Evolutionary conservation across 2,888 invertebrate genomes (phyloP).

Genomic region (Palloptera scutellata): DNA sequence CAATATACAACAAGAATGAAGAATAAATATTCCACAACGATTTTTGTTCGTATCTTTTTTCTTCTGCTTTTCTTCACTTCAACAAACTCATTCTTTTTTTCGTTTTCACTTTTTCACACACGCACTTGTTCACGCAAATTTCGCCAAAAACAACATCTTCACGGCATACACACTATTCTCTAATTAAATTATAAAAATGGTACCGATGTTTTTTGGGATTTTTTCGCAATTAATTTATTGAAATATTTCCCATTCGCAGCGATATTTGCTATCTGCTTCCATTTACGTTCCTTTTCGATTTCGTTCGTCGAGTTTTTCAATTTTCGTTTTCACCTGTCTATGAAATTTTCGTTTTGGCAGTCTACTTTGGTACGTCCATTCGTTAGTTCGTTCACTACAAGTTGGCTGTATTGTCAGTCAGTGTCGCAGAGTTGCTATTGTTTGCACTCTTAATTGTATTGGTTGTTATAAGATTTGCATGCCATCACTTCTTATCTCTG

Average conservation of each 20-base stretch:
- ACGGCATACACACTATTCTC: not conserved
- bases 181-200: conserved; percentile 26
- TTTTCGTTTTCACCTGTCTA: conserved; percentile 22
- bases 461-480: no score
- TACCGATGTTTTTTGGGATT: not conserved
- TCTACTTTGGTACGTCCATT: not conserved
- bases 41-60: not conserved
- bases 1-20: conserved; percentile 21
- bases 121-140: not conserved
- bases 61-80: not conserved
- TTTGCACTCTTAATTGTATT: no score
- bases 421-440: no score
- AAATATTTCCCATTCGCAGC: not conserved
- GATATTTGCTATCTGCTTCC: not conserved
- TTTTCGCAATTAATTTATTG: not conserved
- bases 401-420: not conserved
- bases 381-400: not conserved
- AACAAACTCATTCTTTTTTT: not conserved
- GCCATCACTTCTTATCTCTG: no score
- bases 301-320: conserved; percentile 27
- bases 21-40: not conserved
- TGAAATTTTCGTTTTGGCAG: not conserved
- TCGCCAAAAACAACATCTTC: not conserved
- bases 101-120: not conserved
- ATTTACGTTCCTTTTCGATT: conserved; percentile 26